These are phyloP conservation scores for Chymomyza caudatula DNA, from an alignment of 2,888 invertebrate genomes.

Conservation along the genomic window DNA sequence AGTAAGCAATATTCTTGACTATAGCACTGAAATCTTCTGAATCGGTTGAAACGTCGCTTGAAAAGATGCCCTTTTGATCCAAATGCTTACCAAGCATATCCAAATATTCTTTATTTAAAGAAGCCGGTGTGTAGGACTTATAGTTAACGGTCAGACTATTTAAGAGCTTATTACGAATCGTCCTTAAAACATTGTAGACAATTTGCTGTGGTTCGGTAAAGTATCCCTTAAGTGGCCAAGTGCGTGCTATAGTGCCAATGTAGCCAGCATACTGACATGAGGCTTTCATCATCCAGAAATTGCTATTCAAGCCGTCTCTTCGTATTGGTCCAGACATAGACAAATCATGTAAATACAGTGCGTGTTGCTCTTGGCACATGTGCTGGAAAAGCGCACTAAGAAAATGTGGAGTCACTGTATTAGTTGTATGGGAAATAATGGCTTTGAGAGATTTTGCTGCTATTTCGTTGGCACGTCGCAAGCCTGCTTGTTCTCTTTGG, in stretches of 20 bases:
- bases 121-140: background rate
- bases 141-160: background rate
- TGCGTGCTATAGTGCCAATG: constrained; percentile 37
- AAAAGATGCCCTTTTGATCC: no score
- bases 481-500: constrained; percentile 14
- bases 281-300: constrained; percentile 37
- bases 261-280: constrained; percentile 48
- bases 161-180: background rate
- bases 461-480: constrained; percentile 28
- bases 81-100: background rate
- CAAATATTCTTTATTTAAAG: background rate
- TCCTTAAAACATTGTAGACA: constrained; percentile 28
- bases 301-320: background rate
- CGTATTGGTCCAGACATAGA: background rate
- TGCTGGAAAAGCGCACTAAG: constrained; percentile 22
- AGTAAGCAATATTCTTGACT: background rate
- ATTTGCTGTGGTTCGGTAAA: constrained; percentile 43
- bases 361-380: constrained; percentile 25
- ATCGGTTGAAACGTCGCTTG: no score
- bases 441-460: constrained; percentile 40
- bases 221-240: constrained; percentile 40
- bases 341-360: constrained; percentile 1
- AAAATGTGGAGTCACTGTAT: background rate
- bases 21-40: background rate
- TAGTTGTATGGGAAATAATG: background rate